These are phyloP conservation scores for Capreolus pygargus DNA, from an alignment of 2,113 vertebrate genomes.

Conservation along the genomic window DNA sequence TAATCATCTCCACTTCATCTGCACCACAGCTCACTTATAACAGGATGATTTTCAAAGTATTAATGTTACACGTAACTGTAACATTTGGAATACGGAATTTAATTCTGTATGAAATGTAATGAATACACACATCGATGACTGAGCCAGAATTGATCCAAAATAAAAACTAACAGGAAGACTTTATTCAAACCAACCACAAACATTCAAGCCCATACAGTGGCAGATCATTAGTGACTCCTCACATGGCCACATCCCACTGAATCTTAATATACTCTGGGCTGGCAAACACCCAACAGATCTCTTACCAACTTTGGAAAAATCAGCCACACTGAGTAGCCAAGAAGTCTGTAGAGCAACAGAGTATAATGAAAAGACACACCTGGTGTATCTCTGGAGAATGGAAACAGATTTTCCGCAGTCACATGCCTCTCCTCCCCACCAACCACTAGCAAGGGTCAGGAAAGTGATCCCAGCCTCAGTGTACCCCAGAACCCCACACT, in stretches of 20 bases:
- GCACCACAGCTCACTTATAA: background rate
- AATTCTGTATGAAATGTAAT: background rate
- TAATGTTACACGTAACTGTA: background rate
- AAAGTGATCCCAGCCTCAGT: no score
- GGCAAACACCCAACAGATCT: background rate
- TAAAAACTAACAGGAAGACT: background rate
- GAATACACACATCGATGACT: background rate
- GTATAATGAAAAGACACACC: background rate
- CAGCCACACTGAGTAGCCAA: background rate
- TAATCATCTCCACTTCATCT: background rate
- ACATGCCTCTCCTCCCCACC: fast-evolving
- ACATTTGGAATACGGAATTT: background rate
- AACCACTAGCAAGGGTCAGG: background rate
- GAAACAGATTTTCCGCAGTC: background rate
- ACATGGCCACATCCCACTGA: background rate
- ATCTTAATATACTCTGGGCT: background rate
- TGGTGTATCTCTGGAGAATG: background rate
- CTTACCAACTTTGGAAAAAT: background rate
- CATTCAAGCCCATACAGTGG: background rate
- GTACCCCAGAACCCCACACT: background rate
- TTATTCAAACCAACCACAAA: background rate
- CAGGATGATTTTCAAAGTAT: background rate
- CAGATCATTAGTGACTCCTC: background rate
- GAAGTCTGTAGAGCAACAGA: background rate
- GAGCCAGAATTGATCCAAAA: background rate